A percentile compares a stretch with the other conserved stretches of the same genome.
These are phyloP conservation scores for Drosophila vallismaia DNA, from an alignment of 2,888 invertebrate genomes.

Conservation along the genomic window DNA sequence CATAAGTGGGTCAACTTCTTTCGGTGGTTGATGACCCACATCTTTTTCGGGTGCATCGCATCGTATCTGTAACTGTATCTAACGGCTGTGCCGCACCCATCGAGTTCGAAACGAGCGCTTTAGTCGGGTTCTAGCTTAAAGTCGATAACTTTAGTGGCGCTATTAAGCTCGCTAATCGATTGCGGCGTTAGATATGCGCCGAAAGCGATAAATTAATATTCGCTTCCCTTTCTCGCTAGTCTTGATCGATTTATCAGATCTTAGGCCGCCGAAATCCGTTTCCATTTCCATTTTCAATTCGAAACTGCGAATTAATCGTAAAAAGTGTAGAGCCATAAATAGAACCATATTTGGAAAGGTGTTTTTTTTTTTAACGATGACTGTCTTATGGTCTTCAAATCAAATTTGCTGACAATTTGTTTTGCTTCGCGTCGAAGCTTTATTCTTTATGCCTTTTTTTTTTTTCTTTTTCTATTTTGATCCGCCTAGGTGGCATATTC, in stretches of 20 bases:
- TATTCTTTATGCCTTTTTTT: background rate
- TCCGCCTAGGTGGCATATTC: slow-evolving; percentile 39
- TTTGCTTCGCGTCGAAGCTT: slow-evolving; percentile 4
- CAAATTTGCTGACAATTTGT: slow-evolving; percentile 41
- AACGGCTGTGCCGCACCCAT: slow-evolving; percentile 37
- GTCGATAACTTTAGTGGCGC: slow-evolving; percentile 39
- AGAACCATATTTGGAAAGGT: slow-evolving; percentile 11
- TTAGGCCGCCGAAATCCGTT: too few species aligned
- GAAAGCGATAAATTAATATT: slow-evolving; percentile 10
- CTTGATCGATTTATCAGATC: background rate
- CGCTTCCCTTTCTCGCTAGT: background rate
- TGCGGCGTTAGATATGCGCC: slow-evolving; percentile 9
- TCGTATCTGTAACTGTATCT: slow-evolving; percentile 22
- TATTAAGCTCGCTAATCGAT: slow-evolving; percentile 28
- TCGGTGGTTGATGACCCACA: slow-evolving; percentile 78
- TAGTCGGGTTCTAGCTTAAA: slow-evolving; percentile 26
- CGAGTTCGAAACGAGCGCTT: slow-evolving; percentile 28
- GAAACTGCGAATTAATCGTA: too few species aligned
- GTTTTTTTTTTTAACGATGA: background rate
- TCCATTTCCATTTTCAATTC: too few species aligned
- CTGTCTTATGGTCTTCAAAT: slow-evolving; percentile 37
- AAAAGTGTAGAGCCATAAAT: slow-evolving; percentile 1
- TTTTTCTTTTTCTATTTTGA: background rate
- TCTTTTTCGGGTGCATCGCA: slow-evolving; percentile 57
- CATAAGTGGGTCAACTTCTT: slow-evolving; percentile 71